Percentiles rank a stretch among this genome's conserved stretches.
Evolutionary conservation across 64 coral and sea anemone species (phyloP).

Genomic region (Pachyseris speciosa): DNA sequence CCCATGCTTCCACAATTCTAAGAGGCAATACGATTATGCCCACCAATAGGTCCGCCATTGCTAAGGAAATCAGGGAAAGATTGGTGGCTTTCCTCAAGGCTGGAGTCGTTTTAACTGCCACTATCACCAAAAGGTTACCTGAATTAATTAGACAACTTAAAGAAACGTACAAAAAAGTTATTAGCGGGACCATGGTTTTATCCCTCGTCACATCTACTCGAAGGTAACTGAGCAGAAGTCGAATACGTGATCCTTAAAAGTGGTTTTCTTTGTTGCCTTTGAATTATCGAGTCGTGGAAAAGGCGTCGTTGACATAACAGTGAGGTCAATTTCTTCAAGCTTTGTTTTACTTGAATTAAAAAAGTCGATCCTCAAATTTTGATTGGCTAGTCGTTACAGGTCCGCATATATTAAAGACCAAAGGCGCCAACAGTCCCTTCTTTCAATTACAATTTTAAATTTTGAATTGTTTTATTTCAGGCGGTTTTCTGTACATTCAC

Average conservation of each 20-base stretch:
- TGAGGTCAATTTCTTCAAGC: neutral
- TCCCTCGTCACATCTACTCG: neutral
- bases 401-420: neutral
- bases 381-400: neutral
- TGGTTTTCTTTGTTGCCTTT: too few relatives aligned
- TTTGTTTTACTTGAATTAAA: neutral
- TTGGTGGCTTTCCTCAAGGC: constrained; percentile 54
- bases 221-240: neutral
- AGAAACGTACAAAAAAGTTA: constrained; percentile 8
- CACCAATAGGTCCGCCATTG: constrained; percentile 55
- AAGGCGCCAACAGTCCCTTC: neutral
- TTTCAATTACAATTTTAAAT: neutral
- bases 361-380: neutral
- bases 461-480: neutral
- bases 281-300: neutral
- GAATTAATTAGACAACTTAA: constrained; percentile 59
- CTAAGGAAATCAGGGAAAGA: constrained; percentile 66
- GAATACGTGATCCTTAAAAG: too few relatives aligned
- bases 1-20: constrained; percentile 45
- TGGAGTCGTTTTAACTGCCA: constrained; percentile 50
- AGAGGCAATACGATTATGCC: constrained; percentile 52
- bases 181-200: neutral
- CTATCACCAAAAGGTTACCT: constrained; percentile 56
- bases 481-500: too few relatives aligned
- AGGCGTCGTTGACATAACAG: neutral